These are phyloP conservation scores for Ostrea edulis DNA, from an alignment of 1,140 invertebrate genomes.

Conservation along the genomic window DNA sequence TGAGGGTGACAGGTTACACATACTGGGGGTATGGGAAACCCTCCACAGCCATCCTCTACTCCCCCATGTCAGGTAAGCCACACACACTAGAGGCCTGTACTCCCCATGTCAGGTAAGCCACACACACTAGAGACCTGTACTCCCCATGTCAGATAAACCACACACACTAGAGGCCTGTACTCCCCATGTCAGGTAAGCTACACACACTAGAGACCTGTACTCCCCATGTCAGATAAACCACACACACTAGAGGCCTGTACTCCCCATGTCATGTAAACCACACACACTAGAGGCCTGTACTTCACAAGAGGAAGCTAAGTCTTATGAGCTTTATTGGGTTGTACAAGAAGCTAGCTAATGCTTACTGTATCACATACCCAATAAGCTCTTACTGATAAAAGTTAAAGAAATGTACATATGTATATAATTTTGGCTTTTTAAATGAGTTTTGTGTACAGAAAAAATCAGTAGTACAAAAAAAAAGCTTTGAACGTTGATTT, in stretches of 20 bases:
- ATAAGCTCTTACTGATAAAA: no score
- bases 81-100: slow-evolving; percentile 42
- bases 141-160: slow-evolving; percentile 73
- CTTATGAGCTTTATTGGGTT: no score
- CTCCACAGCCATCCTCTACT: slow-evolving; percentile 75
- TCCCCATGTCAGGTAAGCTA: slow-evolving; percentile 74
- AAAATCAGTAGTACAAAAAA: no score
- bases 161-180: slow-evolving; percentile 43
- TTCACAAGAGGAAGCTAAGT: slow-evolving; percentile 76
- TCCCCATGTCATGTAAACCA: no score
- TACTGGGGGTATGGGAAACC: slow-evolving; percentile 88
- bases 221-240: slow-evolving; percentile 73
- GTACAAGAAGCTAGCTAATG: no score
- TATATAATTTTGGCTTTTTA: no score
- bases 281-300: no score
- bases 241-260: neutral
- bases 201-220: slow-evolving; percentile 42
- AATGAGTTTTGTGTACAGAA: no score
- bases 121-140: slow-evolving; percentile 42
- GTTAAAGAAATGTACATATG: no score
- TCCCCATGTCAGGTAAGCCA: slow-evolving; percentile 73
- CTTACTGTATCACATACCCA: no score
- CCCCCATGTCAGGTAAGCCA: slow-evolving; percentile 76
- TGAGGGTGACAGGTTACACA: slow-evolving; percentile 87
- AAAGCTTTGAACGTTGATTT: no score